A percentile compares a stretch with the other conserved stretches of the same genome.
Conservation (phyloP, 2,888 invertebrate genomes). For the Patella caerulea region DNA sequence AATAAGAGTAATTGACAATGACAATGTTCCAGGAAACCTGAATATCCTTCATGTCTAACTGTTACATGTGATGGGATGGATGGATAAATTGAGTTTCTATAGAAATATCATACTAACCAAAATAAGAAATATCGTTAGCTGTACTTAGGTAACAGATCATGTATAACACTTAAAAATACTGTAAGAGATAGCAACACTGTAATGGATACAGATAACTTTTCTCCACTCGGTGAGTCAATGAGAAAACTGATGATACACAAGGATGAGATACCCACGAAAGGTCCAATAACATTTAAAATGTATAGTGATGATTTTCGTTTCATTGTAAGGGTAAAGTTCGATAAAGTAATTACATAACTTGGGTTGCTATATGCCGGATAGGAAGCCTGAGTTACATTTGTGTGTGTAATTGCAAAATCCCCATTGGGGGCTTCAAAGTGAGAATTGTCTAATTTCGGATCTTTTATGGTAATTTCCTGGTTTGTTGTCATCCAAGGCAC, state of each 20-base stretch:
- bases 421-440: not conserved
- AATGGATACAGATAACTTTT: conserved; percentile 20
- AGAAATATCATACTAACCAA: conserved; percentile 13
- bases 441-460: not conserved
- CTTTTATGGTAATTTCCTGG: not conserved
- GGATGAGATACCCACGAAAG: not conserved
- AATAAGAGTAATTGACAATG: too few species aligned
- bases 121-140: conserved; percentile 15
- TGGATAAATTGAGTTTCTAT: too few species aligned
- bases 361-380: not conserved
- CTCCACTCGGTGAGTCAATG: conserved; percentile 18
- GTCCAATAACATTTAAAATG: not conserved
- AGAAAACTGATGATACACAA: conserved; percentile 19
- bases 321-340: not conserved
- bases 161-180: conserved; percentile 10
- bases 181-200: conserved; percentile 15
- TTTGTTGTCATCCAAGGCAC: not conserved
- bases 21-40: too few species aligned
- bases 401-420: not conserved
- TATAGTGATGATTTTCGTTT: not conserved
- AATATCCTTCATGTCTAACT: too few species aligned
- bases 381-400: not conserved
- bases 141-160: conserved; percentile 18
- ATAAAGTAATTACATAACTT: not conserved
- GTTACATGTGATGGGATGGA: too few species aligned